phyloP scores from a whole-genome alignment of 2,888 invertebrate genomes.

The Drosophila maculinotata region DNA sequence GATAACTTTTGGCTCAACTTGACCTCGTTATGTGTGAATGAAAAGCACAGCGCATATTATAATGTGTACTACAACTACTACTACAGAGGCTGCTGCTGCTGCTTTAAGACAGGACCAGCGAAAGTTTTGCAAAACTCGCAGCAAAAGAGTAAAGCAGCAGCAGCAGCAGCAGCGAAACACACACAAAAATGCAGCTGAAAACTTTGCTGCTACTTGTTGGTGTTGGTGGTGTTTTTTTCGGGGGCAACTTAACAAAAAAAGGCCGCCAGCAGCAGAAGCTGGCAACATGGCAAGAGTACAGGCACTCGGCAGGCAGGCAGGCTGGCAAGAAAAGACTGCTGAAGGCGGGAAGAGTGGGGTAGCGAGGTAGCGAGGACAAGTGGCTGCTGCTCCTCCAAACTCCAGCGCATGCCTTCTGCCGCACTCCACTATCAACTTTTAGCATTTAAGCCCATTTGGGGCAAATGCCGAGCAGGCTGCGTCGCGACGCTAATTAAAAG shows the following conservation, averaged over 20 bases:
- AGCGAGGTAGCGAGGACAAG: conserved; percentile 20
- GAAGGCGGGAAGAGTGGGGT: too few species aligned
- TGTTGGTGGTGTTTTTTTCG: conserved; percentile 7
- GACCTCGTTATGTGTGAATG: conserved; percentile 47
- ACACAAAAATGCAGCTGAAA: conserved; percentile 35
- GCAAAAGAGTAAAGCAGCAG: neutral
- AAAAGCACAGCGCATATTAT: conserved; percentile 18
- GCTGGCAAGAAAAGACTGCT: too few species aligned
- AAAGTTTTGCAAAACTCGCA: conserved; percentile 39
- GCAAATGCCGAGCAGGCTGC: conserved; percentile 57
- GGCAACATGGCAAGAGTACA: conserved; percentile 38
- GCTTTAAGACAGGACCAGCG: conserved; percentile 30
- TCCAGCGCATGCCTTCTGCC: conserved; percentile 3
- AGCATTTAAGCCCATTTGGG: conserved; percentile 73
- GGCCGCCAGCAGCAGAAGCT: conserved; percentile 46
- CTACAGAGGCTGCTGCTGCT: conserved; percentile 15
- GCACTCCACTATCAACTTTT: conserved; percentile 8
- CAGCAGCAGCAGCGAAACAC: conserved; percentile 6
- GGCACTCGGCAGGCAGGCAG: conserved; percentile 11
- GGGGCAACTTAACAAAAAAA: conserved; percentile 35
- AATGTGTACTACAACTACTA: conserved; percentile 28
- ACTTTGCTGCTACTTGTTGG: conserved; percentile 22
- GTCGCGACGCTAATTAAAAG: conserved; percentile 77
- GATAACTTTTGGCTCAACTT: conserved; percentile 53
- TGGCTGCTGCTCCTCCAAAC: conserved; percentile 32